Base-by-base conservation (phyloP, 2,797 vertebrate genomes). In the Champsocephalus gunnari region DNA sequence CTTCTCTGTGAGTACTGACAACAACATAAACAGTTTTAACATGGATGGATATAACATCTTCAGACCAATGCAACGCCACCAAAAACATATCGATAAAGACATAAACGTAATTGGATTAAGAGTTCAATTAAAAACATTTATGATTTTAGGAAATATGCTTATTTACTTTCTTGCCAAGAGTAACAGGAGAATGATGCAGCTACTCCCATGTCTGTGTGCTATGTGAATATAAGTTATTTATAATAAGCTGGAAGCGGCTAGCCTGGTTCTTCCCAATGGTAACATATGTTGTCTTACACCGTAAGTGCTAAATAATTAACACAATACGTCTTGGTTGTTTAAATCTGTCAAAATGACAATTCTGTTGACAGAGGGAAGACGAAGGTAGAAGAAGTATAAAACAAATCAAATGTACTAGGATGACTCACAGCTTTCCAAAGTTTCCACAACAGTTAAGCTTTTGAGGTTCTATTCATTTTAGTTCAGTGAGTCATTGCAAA, bases 1-100 rank as follows among this genome's bases (percentile, higher is more conserved):
- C 93, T 97, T 99, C 91, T 97, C 95, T 47, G 98, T 99, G 81
- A 97, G 98, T 96, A 54, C 49, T 2, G n/a, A 47, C n/a, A 8
- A 12, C 38, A 38, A 5, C 48, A 58, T 28, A 9, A 43, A 51
- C 48, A 17, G 7, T 38, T 60, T 58, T 63, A 41, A 50, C 24
- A 17, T 16, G 17, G 8, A 28, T 17, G 6, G 17, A 28, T 12
- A 24, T 45, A 57, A 62, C 19, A 24, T 48, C 44, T 47, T 12
- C 13, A 19, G 1, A 43, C 17, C 12, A 45, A 2, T 49, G 21
- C 2, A 38, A 0, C 0, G 1, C 11, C 48, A 12, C 6, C 12
- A 13, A 6, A 41, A 28, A 21, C 5, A 41, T 9, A 9, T 38
- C 1, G 38, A 65, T 6, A 14, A 9, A 51, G 3, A 38, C 9